Conservation (phyloP, 2,113 vertebrate genomes). For the Eira barbara region DNA sequence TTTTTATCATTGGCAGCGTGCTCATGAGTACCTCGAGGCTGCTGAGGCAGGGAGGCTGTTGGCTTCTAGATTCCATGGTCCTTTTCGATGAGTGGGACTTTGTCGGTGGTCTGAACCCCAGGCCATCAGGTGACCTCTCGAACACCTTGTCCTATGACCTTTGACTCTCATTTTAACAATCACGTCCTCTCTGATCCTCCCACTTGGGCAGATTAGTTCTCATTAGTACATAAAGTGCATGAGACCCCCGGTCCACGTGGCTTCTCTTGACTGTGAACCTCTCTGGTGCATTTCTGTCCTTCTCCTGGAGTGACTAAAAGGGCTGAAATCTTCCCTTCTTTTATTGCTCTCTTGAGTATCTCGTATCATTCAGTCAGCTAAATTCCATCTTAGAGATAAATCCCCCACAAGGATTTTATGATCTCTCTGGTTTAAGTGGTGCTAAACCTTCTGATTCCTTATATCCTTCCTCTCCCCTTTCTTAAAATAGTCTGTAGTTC, state of each 20-base stretch:
- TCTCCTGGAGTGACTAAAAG: not conserved
- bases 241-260: not conserved
- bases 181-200: not conserved
- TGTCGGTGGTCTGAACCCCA: not conserved
- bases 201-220: not conserved
- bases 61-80: not conserved
- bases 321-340: not conserved
- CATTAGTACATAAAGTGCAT: not conserved
- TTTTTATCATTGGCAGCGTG: not conserved
- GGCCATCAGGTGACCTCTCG: not conserved
- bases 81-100: rapidly evolving
- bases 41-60: not conserved
- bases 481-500: conserved; percentile 58
- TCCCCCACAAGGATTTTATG: conserved; percentile 41
- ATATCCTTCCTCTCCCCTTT: conserved; percentile 55
- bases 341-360: not conserved
- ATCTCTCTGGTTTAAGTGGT: not conserved
- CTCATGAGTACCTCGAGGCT: not conserved
- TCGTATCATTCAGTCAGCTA: not conserved
- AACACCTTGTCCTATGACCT: not conserved
- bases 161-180: not conserved
- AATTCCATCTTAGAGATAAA: conserved; percentile 46
- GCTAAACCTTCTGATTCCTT: conserved; percentile 48
- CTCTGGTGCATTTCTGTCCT: not conserved
- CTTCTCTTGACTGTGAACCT: not conserved